Base-by-base conservation (phyloP, 2,797 vertebrate species). In the Gobio occitaniae region DNA sequence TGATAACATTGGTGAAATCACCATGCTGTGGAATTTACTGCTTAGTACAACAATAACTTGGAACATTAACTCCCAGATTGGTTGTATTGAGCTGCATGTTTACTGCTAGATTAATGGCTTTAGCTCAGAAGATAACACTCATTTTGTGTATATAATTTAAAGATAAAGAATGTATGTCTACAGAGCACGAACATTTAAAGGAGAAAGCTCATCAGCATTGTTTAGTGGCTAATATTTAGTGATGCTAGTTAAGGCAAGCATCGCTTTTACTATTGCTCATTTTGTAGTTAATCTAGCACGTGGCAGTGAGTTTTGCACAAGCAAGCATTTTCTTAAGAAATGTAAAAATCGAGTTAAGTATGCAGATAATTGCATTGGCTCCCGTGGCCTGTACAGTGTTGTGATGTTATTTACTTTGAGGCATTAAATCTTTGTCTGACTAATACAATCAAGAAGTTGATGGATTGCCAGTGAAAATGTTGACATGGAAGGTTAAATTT, bases 401-500 rank as follows among this genome's bases (percentile, higher is more conserved):
- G 32, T 38, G n/a, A 65, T 47, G n/a, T 80, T 38, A 38, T 80
- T 77, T 56, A 44, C 10, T 63, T 32, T 44, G 15, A 25, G 65
- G 36, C 44, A 41, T 77, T 69, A 65, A 36, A 36, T 65, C 32
- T 81, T 38, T 44, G 41, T 63, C 63, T 59, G 54, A 29, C 89
- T 92, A 89, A 93, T 93, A 92, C 83, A 91, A 93, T 94, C 92
- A 63, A 50, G 77, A 88, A 74, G 80, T 88, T 90, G 90, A 94
- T 92, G 91, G 89, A 89, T 88, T 87, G 85, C 88, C 87, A 79
- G 89, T 93, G 77, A 88, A 84, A 87, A 91, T 80, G 87, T 89
- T 84, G 87, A 86, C 87, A 82, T 87, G 83, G 74, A 85, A 87
- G 75, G 72, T 86, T 93, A 89, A 85, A 92, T 92, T 94, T 93